Evolutionary conservation across 2,113 vertebrate species (phyloP).

Genomic region (Myodes glareolus): DNA sequence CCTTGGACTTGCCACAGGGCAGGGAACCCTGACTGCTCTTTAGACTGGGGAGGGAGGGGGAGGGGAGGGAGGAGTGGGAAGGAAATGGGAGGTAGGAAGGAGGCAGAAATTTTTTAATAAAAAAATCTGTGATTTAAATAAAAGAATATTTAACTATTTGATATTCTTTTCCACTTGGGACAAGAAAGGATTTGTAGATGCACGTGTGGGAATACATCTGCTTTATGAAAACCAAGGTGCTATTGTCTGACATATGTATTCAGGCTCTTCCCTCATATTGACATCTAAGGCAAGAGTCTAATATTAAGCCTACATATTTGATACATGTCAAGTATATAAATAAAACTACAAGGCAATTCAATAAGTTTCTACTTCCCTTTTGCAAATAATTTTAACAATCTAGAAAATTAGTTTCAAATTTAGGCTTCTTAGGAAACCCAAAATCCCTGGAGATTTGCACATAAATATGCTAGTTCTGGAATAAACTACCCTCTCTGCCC

Average conservation of each 20-base stretch:
- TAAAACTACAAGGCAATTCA: not conserved
- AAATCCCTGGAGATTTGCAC: not conserved
- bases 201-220: not conserved
- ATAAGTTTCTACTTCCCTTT: not conserved
- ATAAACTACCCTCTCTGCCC: not conserved
- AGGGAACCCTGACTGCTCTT: too few species aligned
- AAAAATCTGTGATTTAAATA: not conserved
- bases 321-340: not conserved
- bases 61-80: too few species aligned
- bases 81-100: too few species aligned
- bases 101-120: too few species aligned
- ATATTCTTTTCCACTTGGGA: not conserved
- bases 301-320: not conserved
- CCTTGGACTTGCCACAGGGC: too few species aligned
- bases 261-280: not conserved
- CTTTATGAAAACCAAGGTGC: not conserved
- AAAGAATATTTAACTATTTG: not conserved
- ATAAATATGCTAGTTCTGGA: not conserved
- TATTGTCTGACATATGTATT: not conserved
- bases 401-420: slow-evolving; percentile 35
- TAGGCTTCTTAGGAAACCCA: not conserved
- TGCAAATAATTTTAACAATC: not conserved
- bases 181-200: not conserved
- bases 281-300: not conserved
- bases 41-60: too few species aligned